phyloP scores from a whole-genome alignment of 2,113 vertebrate genomes.

The Pygoscelis antarcticus region DNA sequence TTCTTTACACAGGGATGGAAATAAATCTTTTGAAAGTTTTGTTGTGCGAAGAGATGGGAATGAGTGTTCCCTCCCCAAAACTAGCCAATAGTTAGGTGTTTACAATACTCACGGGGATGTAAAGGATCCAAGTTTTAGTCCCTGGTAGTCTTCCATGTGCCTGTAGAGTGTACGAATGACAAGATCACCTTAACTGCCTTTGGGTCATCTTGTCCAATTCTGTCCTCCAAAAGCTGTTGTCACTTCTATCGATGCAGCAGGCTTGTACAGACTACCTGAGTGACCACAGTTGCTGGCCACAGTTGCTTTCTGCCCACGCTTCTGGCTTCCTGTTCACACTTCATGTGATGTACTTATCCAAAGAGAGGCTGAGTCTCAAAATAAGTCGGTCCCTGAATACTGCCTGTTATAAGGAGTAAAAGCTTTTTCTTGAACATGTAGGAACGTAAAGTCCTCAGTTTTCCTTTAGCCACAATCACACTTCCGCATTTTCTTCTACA shows the following conservation, averaged over 20 bases:
- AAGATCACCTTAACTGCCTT: not conserved
- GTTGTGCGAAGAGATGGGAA: not conserved
- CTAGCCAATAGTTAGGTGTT: constrained; percentile 24
- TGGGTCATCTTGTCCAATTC: not conserved
- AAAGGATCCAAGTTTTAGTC: not conserved
- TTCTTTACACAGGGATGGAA: constrained; percentile 33
- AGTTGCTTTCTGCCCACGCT: not conserved
- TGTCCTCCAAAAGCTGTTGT: not conserved
- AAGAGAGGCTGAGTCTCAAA: not conserved
- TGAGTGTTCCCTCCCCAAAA: constrained; percentile 33
- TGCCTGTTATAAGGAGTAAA: not conserved
- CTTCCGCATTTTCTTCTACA: not conserved
- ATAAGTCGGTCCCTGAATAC: not conserved
- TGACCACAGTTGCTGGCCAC: not conserved
- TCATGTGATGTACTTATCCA: not conserved
- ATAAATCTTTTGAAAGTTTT: constrained; percentile 38
- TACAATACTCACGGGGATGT: not conserved
- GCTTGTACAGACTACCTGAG: not conserved
- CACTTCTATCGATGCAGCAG: not conserved
- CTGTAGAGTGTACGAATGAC: not conserved
- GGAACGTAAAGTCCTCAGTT: not conserved
- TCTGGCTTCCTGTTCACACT: not conserved
- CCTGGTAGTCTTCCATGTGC: not conserved
- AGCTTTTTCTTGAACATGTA: not conserved
- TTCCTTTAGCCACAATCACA: not conserved